Evolutionary conservation across 2,797 vertebrate species (phyloP).

Genomic region (Okamejei kenojei): DNA sequence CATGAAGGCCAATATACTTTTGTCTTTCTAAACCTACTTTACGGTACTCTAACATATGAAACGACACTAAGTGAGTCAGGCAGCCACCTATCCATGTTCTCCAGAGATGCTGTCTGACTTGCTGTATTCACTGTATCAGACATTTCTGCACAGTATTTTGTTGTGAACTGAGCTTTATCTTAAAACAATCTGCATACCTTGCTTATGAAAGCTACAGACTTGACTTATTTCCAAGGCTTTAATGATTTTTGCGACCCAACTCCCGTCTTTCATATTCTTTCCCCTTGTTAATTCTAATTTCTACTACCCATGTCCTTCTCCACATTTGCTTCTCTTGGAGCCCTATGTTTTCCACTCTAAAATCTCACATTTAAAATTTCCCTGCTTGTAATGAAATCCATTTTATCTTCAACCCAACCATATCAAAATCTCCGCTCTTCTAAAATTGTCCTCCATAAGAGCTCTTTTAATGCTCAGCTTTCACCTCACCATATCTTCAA

Average conservation of each 20-base stretch:
- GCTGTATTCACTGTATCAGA: neutral
- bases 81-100: no score
- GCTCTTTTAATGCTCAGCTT: neutral
- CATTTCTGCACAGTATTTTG: neutral
- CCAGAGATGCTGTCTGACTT: no score
- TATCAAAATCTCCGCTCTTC: neutral
- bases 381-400: neutral
- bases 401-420: neutral
- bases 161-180: neutral
- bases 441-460: neutral
- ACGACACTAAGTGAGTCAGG: no score
- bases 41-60: no score
- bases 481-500: neutral
- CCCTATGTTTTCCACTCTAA: neutral
- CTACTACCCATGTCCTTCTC: neutral
- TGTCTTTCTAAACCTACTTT: no score
- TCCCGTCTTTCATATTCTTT: neutral
- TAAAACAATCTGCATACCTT: neutral
- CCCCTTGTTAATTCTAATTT: neutral
- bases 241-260: neutral
- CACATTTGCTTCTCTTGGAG: neutral
- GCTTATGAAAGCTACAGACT: neutral
- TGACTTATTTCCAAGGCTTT: neutral
- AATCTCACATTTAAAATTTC: neutral
- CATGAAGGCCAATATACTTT: no score